Evolutionary conservation across 1,140 invertebrate genomes (phyloP).

Genomic region (Drosophila micromelanica): DNA sequence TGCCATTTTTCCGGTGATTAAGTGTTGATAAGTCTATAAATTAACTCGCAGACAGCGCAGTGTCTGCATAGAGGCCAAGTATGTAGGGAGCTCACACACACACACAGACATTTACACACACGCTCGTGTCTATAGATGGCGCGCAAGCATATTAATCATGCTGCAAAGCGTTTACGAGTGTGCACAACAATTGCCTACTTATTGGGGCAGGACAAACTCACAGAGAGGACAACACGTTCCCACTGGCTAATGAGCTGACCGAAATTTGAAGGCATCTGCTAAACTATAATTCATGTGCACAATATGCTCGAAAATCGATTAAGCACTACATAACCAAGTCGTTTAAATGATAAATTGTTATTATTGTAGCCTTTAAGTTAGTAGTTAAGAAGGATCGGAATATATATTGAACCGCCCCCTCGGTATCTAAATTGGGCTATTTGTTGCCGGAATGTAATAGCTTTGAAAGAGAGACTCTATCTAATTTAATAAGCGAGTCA

Average conservation of each 20-base stretch:
- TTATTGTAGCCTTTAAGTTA: background rate
- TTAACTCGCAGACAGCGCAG: slow-evolving; percentile 67
- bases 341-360: slow-evolving; percentile 15
- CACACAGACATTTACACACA: background rate
- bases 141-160: slow-evolving; percentile 66
- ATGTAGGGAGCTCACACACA: slow-evolving; percentile 8
- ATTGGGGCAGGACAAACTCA: slow-evolving; percentile 15
- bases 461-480: too few species aligned
- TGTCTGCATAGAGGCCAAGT: background rate
- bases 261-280: slow-evolving; percentile 1
- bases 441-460: too few species aligned
- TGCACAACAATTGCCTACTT: slow-evolving; percentile 58
- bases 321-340: slow-evolving; percentile 4
- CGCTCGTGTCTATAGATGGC: background rate
- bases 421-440: too few species aligned
- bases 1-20: slow-evolving; percentile 82
- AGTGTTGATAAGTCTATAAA: slow-evolving; percentile 83
- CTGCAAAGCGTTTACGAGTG: slow-evolving; percentile 48
- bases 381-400: too few species aligned
- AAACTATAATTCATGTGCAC: slow-evolving; percentile 1
- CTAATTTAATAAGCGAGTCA: too few species aligned
- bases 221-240: slow-evolving; percentile 18
- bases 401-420: too few species aligned
- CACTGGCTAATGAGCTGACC: slow-evolving; percentile 31
- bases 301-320: slow-evolving; percentile 31